phyloP scores from a whole-genome alignment of 2,888 invertebrate genomes.

The Nephrocerus scutellatus region DNA sequence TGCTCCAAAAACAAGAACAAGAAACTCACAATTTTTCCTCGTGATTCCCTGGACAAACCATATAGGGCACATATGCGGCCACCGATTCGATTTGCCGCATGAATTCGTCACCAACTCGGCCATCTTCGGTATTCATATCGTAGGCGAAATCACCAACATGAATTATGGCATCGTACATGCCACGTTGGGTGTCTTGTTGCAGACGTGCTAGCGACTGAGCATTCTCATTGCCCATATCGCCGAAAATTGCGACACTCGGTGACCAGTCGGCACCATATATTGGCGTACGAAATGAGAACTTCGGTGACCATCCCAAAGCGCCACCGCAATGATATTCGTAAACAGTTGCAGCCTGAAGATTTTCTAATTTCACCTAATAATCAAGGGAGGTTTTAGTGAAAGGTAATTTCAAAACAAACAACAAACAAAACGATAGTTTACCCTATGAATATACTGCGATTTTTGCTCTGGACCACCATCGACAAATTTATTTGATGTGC shows the following conservation, averaged over 20 bases:
- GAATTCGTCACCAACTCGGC: constrained; percentile 81
- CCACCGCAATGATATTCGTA: constrained; percentile 82
- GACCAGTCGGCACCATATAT: constrained; percentile 63
- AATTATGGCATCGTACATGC: constrained; percentile 76
- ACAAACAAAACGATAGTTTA: constrained; percentile 38
- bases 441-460: constrained; percentile 72
- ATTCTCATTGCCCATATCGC: constrained; percentile 92
- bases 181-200: constrained; percentile 74
- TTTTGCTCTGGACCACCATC: constrained; percentile 64
- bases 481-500: constrained; percentile 57
- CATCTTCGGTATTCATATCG: constrained; percentile 80
- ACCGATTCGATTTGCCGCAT: constrained; percentile 88
- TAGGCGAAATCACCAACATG: constrained; percentile 96
- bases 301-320: constrained; percentile 70
- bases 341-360: constrained; percentile 57
- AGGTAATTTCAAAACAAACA: neutral
- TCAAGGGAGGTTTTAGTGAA: neutral
- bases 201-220: constrained; percentile 75
- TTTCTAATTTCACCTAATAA: constrained; percentile 47
- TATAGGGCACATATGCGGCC: constrained; percentile 88
- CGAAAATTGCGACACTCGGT: constrained; percentile 78
- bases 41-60: constrained; percentile 89
- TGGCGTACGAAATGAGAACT: constrained; percentile 69
- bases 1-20: too few species aligned
- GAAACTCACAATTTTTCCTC: constrained; percentile 73